A percentile compares a stretch with the other conserved stretches of the same genome.
These are phyloP conservation scores for Rhingia rostrata DNA, from an alignment of 2,888 invertebrate genomes.

Conservation along the genomic window DNA sequence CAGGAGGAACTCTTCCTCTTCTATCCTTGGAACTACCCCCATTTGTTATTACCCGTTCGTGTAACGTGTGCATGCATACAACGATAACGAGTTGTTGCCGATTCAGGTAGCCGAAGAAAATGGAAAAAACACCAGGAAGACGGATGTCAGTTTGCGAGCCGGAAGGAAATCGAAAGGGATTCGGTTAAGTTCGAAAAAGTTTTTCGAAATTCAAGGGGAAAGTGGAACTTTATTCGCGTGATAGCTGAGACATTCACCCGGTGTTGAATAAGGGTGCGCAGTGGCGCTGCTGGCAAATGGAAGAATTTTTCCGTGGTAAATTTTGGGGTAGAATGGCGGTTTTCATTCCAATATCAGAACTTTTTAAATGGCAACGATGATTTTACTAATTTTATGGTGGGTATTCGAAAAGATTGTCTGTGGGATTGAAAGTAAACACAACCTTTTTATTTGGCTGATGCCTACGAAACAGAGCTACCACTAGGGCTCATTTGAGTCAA, in stretches of 20 bases:
- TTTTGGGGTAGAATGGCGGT: background rate
- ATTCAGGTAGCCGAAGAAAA: conserved; percentile 44
- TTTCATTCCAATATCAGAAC: background rate
- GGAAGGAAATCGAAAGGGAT: conserved; percentile 21
- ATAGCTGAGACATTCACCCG: conserved; percentile 26
- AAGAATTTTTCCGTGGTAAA: background rate
- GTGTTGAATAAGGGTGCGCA: background rate
- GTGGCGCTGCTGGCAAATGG: background rate
- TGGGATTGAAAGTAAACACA: no score
- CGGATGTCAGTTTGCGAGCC: background rate
- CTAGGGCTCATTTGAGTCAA: no score
- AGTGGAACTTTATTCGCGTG: background rate
- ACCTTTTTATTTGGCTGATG: no score
- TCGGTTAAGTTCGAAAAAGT: conserved; percentile 38
- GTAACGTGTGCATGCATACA: conserved; percentile 19
- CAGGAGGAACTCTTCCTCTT: background rate
- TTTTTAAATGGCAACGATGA: background rate
- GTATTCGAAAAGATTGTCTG: no score
- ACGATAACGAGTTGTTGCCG: conserved; percentile 59
- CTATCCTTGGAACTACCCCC: conserved; percentile 40
- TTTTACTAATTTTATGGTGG: no score
- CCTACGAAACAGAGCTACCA: no score
- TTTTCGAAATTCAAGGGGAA: conserved; percentile 17
- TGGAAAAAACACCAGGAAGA: conserved; percentile 11
- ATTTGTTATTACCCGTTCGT: conserved; percentile 31